phyloP scores from a whole-genome alignment of 2,797 vertebrate species.

The Spondyliosoma cantharus region DNA sequence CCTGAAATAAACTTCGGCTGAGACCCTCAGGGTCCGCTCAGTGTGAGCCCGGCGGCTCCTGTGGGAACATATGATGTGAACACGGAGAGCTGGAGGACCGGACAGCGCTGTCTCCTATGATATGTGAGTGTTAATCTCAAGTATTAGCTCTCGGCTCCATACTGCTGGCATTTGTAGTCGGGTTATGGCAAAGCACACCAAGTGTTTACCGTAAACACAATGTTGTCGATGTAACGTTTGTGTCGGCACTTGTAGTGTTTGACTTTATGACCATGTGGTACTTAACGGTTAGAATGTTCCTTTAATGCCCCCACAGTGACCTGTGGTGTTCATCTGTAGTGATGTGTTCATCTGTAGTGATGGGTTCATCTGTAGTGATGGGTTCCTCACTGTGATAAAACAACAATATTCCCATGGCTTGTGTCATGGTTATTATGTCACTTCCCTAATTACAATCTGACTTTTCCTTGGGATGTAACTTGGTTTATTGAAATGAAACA shows the following conservation, averaged over 20 bases:
- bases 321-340: background rate
- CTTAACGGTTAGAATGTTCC: background rate
- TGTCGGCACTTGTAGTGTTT: background rate
- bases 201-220: background rate
- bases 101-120: background rate
- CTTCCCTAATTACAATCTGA: background rate
- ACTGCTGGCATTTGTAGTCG: background rate
- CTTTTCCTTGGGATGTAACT: no score
- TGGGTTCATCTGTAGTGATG: background rate
- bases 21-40: background rate
- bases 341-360: background rate
- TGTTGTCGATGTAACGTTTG: background rate
- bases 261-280: background rate
- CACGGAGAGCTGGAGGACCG: background rate
- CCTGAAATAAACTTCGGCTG: background rate
- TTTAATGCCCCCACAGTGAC: background rate
- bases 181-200: background rate
- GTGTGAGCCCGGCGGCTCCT: background rate
- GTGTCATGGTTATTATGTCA: background rate
- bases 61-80: constrained; percentile 35
- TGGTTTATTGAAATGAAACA: no score
- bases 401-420: background rate
- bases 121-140: constrained; percentile 40
- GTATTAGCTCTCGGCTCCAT: background rate
- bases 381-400: background rate